Conservation (phyloP, 2,797 vertebrate genomes). For the Neosilurus hyrtlii region DNA sequence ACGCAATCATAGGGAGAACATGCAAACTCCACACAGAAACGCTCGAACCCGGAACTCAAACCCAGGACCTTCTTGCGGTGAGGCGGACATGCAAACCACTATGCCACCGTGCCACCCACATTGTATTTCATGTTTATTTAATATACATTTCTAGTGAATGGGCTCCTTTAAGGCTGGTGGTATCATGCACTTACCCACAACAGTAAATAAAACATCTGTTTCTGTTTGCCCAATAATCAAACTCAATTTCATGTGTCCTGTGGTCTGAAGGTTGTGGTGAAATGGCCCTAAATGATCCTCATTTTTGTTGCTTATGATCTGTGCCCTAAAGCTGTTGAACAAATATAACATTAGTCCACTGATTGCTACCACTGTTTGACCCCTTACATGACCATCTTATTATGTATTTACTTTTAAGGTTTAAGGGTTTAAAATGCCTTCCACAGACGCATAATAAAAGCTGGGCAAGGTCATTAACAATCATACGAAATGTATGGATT, state of each 20-base stretch:
- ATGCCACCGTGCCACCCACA: no score
- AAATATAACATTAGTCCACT: conserved; percentile 2
- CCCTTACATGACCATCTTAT: not conserved
- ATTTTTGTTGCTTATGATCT: conserved; percentile 69
- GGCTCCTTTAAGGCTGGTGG: no score
- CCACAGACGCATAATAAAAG: conserved; percentile 21
- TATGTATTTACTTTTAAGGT: not conserved
- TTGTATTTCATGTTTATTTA: no score
- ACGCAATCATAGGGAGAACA: no score
- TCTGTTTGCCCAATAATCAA: conserved; percentile 71
- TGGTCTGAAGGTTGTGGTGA: conserved; percentile 63
- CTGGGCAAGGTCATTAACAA: not conserved
- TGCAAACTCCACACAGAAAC: no score
- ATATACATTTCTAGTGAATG: no score
- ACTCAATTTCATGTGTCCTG: conserved; percentile 74
- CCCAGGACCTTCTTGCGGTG: no score
- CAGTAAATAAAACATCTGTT: conserved; percentile 71
- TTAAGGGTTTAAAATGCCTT: not conserved
- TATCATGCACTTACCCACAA: conserved; percentile 74
- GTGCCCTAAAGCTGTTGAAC: conserved; percentile 75
- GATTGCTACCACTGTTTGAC: not conserved
- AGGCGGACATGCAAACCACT: no score
- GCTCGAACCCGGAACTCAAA: no score
- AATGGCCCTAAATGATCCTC: conserved; percentile 67
- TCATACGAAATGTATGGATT: not conserved